A percentile compares a stretch with the other conserved stretches of the same genome.
These are phyloP conservation scores for Dreissena polymorpha DNA, from an alignment of 1,140 invertebrate species.

Conservation along the genomic window DNA sequence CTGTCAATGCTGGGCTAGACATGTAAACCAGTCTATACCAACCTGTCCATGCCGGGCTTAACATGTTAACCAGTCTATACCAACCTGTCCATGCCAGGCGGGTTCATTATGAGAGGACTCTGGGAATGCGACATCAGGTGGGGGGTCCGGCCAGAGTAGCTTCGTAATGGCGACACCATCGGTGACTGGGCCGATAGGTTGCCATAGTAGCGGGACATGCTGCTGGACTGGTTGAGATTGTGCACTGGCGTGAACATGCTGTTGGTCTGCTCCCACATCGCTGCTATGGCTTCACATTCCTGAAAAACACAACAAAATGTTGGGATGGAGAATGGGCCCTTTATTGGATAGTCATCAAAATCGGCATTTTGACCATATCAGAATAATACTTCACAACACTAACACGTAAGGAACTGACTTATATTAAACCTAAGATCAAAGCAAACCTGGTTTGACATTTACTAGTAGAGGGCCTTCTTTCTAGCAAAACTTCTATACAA, in stretches of 20 bases:
- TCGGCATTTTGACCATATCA: too few relatives aligned
- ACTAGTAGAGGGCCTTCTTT: too few relatives aligned
- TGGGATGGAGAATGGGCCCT: too few relatives aligned
- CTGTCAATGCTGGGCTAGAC: too few relatives aligned
- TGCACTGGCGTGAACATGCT: slow-evolving; percentile 58
- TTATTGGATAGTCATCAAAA: too few relatives aligned
- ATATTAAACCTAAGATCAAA: too few relatives aligned
- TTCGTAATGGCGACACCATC: slow-evolving; percentile 72
- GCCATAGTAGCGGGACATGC: slow-evolving; percentile 61
- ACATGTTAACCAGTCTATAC: background rate
- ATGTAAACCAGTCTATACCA: too few relatives aligned
- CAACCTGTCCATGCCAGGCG: slow-evolving; percentile 41
- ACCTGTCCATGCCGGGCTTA: too few relatives aligned
- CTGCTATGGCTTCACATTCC: slow-evolving; percentile 69
- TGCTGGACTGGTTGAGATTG: slow-evolving; percentile 67
- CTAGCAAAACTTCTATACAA: too few relatives aligned
- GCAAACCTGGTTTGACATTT: too few relatives aligned
- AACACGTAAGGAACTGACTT: too few relatives aligned
- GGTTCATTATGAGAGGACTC: slow-evolving; percentile 44
- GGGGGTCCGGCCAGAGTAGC: slow-evolving; percentile 71
- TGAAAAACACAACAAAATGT: slow-evolving; percentile 48
- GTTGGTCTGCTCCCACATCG: slow-evolving; percentile 63
- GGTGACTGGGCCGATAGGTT: slow-evolving; percentile 70
- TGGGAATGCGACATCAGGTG: slow-evolving; percentile 50
- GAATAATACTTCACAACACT: too few relatives aligned